These are phyloP conservation scores for Epizoanthus ramosus DNA, from an alignment of 92 coral and sea anemone species.

Conservation along the genomic window DNA sequence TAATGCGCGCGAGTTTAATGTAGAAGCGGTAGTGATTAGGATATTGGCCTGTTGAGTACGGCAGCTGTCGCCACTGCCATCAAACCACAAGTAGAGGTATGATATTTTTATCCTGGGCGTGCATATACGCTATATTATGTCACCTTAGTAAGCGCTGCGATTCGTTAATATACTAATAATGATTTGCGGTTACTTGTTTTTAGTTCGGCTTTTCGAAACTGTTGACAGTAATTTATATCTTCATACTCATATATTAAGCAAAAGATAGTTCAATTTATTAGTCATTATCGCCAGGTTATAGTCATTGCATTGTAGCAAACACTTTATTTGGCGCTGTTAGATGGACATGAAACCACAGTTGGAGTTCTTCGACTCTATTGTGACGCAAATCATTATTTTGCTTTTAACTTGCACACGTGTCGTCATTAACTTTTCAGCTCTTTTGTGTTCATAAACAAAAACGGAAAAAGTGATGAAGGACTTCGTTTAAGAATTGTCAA, in stretches of 20 bases:
- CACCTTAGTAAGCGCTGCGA: background rate
- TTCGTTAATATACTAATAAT: background rate
- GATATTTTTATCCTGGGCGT: no score
- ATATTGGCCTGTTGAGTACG: background rate
- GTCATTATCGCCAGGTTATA: background rate
- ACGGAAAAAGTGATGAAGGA: background rate
- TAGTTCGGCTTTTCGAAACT: background rate
- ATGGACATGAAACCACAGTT: background rate
- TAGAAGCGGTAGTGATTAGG: background rate
- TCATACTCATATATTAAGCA: no score
- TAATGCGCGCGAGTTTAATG: background rate
- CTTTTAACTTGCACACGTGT: constrained; percentile 29
- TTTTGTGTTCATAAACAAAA: background rate
- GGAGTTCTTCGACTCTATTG: constrained; percentile 4
- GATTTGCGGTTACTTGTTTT: background rate
- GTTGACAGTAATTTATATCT: no score
- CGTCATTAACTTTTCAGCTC: background rate
- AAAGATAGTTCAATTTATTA: no score
- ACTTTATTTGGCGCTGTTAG: background rate
- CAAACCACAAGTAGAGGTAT: constrained; percentile 28
- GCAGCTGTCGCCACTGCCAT: constrained; percentile 15
- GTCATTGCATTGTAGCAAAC: background rate
- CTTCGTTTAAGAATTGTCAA: background rate
- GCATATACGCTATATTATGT: background rate
- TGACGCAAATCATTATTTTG: constrained; percentile 28